Conservation (phyloP, 2,888 invertebrate species). For the Ganaspis brasiliensis region DNA sequence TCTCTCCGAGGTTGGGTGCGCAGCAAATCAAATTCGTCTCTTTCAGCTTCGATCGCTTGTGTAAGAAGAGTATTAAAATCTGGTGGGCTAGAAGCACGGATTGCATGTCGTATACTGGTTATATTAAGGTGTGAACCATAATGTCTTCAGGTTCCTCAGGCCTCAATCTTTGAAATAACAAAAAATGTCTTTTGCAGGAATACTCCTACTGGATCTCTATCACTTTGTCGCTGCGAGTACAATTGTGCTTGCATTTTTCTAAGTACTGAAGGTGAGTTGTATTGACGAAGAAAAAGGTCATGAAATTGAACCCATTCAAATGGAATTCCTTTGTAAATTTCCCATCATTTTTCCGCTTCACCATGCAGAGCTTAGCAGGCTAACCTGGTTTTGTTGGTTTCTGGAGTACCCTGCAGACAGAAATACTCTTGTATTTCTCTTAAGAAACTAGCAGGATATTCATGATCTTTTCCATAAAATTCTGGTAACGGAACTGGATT, state of each 20-base stretch:
- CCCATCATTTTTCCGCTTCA: conserved; percentile 42
- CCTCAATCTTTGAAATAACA: conserved; percentile 41
- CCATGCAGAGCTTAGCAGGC: background rate
- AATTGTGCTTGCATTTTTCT: conserved; percentile 30
- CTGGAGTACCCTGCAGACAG: background rate
- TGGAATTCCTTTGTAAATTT: conserved; percentile 29
- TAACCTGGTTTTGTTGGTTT: background rate
- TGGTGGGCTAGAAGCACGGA: background rate
- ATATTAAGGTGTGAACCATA: background rate
- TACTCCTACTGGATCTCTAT: conserved; percentile 31
- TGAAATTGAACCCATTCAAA: conserved; percentile 40
- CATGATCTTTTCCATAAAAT: background rate
- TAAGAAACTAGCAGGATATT: background rate
- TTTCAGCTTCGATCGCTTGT: background rate
- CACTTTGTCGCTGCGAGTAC: conserved; percentile 17
- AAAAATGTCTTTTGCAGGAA: conserved; percentile 43
- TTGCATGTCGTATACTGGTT: background rate
- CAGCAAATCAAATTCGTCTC: background rate
- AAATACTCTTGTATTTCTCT: background rate
- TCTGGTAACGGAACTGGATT: background rate
- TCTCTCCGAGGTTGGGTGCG: background rate
- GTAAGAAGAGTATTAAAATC: background rate
- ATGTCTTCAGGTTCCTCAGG: conserved; percentile 7
- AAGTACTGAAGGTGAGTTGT: conserved; percentile 2
- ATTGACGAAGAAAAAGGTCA: conserved; percentile 24